Base-by-base conservation (phyloP, 2,888 invertebrate species). In the Pterobdella sp. region DNA sequence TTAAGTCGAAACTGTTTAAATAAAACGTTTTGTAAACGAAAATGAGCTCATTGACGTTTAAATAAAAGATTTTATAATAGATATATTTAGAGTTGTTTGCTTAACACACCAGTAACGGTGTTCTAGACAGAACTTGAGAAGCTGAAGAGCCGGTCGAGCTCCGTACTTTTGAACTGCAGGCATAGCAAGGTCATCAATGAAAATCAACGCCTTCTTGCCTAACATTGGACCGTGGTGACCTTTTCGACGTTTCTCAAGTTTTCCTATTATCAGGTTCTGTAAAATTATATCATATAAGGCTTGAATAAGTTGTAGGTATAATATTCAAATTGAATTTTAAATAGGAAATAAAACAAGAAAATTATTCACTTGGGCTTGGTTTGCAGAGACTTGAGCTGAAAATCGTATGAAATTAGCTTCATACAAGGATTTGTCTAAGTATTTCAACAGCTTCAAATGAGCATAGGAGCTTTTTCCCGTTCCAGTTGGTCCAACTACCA, bases 121-220 rank as follows among this genome's bases (percentile, higher is more conserved):
- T 81, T 93, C 93, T 78, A 92, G 89, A 82, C 87, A 91, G 81
- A 92, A 89, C 73, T 93, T 85, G 3, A 93, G 84, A 49, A 93
- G 84, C 85, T 93, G 93, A 77, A 92, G 89, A 0, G 92, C 90
- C 0, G 92, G 92, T 81, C 92, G 92, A 0, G 92, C 90, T 1
- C 92, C 92, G 79, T 91, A 92, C 2, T 86, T 84, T 84, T 92
- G 92, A 81, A 90, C 90, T 36, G 87, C 87, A 0, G 93, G 92
- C 91, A 92, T 91, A 81, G 92, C 92, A 83, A 93, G 87, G 81
- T 93, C 92, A 81, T 93, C 93, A 71, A 93, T 89, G 82, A 93
- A 93, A 77, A 93, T 88, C 36, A 93, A 85, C 78, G 90, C 90
- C 32, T 88, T 87, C 83, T 90, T 91, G 0, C 90, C 91, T 82